phyloP scores from a whole-genome alignment of 2,113 vertebrate genomes.

The Sorex araneus region DNA sequence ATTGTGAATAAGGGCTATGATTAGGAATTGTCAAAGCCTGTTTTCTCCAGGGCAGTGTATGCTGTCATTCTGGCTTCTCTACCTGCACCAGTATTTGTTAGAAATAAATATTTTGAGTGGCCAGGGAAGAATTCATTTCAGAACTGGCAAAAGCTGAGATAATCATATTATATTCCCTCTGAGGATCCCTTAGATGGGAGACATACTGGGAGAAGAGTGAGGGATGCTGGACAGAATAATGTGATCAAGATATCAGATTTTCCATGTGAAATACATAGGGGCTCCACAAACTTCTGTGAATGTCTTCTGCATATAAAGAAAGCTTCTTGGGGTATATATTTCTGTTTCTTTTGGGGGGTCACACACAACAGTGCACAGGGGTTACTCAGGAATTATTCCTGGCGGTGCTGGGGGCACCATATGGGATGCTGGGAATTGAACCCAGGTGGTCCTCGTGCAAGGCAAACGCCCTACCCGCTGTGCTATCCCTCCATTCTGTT shows the following conservation, averaged over 20 bases:
- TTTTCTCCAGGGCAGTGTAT: neutral
- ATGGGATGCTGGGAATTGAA: no score
- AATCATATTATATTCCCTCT: conserved; percentile 5
- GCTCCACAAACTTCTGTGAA: neutral
- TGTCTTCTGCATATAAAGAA: neutral
- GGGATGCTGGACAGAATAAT: conserved; percentile 15
- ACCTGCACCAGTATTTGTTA: conserved; percentile 25
- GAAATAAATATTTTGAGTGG: conserved; percentile 52
- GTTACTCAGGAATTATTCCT: no score
- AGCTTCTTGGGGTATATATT: neutral
- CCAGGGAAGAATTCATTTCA: conserved; percentile 40
- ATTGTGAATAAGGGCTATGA: neutral
- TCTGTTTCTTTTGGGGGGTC: neutral
- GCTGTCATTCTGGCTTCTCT: neutral
- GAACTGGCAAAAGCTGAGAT: neutral
- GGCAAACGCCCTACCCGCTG: no score
- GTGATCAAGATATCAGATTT: conserved; percentile 1
- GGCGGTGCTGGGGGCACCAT: no score
- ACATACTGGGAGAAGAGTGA: neutral
- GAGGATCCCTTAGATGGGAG: conserved; percentile 7
- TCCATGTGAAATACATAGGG: neutral
- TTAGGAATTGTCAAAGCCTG: neutral
- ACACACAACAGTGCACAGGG: no score
- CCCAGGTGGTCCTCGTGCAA: no score
- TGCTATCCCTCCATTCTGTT: no score